phyloP scores from a whole-genome alignment of 1,140 invertebrate species.

The Monomorium pharaonis region DNA sequence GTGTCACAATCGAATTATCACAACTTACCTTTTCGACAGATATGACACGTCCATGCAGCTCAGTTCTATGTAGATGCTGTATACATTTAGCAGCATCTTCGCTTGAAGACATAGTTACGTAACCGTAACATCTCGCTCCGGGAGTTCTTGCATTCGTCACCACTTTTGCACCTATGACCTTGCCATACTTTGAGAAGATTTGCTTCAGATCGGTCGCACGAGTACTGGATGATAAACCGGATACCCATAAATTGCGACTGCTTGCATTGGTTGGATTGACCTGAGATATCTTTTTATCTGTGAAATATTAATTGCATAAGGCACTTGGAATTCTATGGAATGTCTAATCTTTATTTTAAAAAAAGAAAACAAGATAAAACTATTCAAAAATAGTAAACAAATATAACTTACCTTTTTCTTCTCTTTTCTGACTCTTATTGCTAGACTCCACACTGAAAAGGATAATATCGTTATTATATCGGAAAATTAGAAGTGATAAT shows the following conservation, averaged over 20 bases:
- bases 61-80: slow-evolving; percentile 94
- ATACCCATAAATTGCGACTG: slow-evolving; percentile 95
- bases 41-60: slow-evolving; percentile 96
- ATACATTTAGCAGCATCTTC: slow-evolving; percentile 96
- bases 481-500: neutral
- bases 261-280: slow-evolving; percentile 81
- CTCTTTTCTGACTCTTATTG: slow-evolving; percentile 81
- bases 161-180: slow-evolving; percentile 98
- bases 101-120: slow-evolving; percentile 96
- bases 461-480: slow-evolving; percentile 52
- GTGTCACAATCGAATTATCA: neutral
- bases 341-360: neutral
- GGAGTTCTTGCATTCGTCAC: slow-evolving; percentile 97
- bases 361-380: neutral
- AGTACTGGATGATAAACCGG: slow-evolving; percentile 94
- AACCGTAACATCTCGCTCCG: slow-evolving; percentile 96
- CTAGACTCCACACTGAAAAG: slow-evolving; percentile 81
- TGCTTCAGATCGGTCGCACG: slow-evolving; percentile 96
- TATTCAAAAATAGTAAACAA: slow-evolving; percentile 13
- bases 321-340: neutral
- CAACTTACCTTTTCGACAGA: slow-evolving; percentile 93
- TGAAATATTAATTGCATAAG: slow-evolving; percentile 10
- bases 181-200: slow-evolving; percentile 96
- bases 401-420: slow-evolving; percentile 81
- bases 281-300: slow-evolving; percentile 81